A percentile compares a stretch with the other conserved stretches of the same genome.
phyloP scores from a whole-genome alignment of 1,140 invertebrate genomes.

The Drosophila nebulosa region DNA sequence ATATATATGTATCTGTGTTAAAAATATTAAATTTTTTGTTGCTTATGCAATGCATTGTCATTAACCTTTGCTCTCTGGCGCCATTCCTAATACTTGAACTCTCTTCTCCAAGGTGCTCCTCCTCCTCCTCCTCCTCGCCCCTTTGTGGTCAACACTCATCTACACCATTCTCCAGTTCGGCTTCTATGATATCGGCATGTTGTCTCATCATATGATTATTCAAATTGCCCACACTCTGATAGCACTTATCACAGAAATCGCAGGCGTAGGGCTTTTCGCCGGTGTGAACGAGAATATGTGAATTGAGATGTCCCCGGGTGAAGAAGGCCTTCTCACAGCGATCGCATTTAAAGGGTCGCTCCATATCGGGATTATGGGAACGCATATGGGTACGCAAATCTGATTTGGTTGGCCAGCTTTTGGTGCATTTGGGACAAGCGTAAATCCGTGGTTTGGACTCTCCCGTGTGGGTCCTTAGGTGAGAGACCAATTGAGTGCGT shows the following conservation, averaged over 20 bases:
- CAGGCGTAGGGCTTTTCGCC: conserved; percentile 70
- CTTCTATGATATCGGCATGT: conserved; percentile 48
- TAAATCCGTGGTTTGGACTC: conserved; percentile 68
- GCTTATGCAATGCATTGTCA: conserved; percentile 16
- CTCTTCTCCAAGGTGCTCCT: neutral
- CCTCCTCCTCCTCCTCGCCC: no score
- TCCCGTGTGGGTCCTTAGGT: conserved; percentile 81
- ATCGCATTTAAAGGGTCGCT: conserved; percentile 72
- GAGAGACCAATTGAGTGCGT: conserved; percentile 81
- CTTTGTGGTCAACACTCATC: conserved; percentile 38
- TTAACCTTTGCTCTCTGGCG: neutral
- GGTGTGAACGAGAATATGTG: conserved; percentile 68
- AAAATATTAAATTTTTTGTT: conserved; percentile 4
- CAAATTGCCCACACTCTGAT: conserved; percentile 73
- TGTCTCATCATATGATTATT: conserved; percentile 68
- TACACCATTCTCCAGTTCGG: conserved; percentile 38
- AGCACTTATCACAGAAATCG: conserved; percentile 55
- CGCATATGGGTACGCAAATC: conserved; percentile 74
- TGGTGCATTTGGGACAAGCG: conserved; percentile 48
- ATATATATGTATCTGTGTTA: conserved; percentile 13
- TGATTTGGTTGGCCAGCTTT: conserved; percentile 68
- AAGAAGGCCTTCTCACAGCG: conserved; percentile 68
- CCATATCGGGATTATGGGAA: conserved; percentile 62
- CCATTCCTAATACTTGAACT: conserved; percentile 37
- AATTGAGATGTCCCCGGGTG: conserved; percentile 66